Percentiles rank a stretch among this genome's conserved stretches.
phyloP scores from a whole-genome alignment of 64 coral and sea anemone species.

The Trachythela sp. region DNA sequence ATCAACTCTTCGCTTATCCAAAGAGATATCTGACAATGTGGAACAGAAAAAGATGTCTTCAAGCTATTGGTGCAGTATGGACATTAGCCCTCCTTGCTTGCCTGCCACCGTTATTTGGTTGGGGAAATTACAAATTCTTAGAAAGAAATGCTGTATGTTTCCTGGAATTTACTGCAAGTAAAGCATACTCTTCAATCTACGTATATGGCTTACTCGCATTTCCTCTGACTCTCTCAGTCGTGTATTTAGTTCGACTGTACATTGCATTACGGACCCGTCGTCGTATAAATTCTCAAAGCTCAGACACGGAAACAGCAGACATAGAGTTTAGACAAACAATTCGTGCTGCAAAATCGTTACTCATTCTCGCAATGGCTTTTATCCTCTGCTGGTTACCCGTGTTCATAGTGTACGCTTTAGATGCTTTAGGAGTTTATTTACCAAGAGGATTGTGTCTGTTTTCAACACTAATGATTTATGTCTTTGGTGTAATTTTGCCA shows the following conservation, averaged over 20 bases:
- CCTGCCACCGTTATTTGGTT: conserved; percentile 56
- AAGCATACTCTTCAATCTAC: conserved; percentile 57
- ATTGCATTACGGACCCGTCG: conserved; percentile 35
- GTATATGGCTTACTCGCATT: conserved; percentile 55
- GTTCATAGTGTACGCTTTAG: conserved; percentile 47
- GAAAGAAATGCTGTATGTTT: conserved; percentile 62
- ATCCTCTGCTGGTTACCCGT: conserved; percentile 60
- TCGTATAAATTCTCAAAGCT: conserved; percentile 3
- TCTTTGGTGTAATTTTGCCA: background rate
- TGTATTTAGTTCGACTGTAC: conserved; percentile 49
- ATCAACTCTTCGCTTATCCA: conserved; percentile 57
- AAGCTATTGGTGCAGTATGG: conserved; percentile 57
- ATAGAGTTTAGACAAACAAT: conserved; percentile 45
- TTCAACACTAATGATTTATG: conserved; percentile 37
- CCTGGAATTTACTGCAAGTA: conserved; percentile 55
- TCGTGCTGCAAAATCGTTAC: conserved; percentile 55
- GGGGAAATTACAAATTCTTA: conserved; percentile 60
- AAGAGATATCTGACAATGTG: conserved; percentile 57
- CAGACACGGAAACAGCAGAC: background rate
- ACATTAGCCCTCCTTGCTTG: background rate
- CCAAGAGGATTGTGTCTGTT: conserved; percentile 55
- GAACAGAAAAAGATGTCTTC: conserved; percentile 44
- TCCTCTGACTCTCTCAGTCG: conserved; percentile 43
- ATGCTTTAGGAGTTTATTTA: conserved; percentile 45
- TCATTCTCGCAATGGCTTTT: conserved; percentile 53